Evolutionary conservation across 2,113 vertebrate genomes (phyloP).

Genomic region (Haemorhous mexicanus): DNA sequence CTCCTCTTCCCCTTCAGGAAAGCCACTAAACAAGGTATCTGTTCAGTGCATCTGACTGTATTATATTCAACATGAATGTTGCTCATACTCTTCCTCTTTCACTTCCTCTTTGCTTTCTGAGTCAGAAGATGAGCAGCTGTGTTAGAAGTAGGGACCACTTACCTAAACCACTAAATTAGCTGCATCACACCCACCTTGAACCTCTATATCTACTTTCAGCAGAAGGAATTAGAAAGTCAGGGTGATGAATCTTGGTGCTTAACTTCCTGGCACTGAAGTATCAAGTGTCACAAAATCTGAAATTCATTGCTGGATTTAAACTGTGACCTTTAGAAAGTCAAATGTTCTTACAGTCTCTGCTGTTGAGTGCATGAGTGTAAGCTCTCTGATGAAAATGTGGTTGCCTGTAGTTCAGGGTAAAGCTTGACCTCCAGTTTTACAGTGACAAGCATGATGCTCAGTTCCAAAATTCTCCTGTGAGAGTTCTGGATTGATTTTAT

Average conservation of each 20-base stretch:
- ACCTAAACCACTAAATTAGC: not conserved
- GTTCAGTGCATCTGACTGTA: not conserved
- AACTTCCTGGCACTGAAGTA: not conserved
- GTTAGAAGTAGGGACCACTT: not conserved
- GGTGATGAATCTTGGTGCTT: not conserved
- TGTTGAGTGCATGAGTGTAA: not conserved
- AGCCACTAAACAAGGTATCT: not conserved
- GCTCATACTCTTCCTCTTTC: not conserved
- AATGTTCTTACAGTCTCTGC: not conserved
- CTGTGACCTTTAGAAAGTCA: slow-evolving; percentile 25
- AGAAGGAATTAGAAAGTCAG: not conserved
- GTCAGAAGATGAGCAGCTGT: not conserved
- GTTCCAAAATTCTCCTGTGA: not conserved
- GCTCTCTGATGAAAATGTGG: not conserved
- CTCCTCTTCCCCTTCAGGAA: not conserved
- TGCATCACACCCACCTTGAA: not conserved
- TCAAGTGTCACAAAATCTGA: slow-evolving; percentile 5
- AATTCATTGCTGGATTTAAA: not conserved
- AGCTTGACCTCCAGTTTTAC: not conserved
- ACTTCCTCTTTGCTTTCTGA: not conserved
- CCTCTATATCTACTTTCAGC: not conserved
- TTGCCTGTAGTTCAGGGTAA: not conserved
- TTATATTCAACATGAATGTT: not conserved
- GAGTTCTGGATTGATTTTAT: not conserved
- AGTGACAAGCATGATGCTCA: not conserved